Evolutionary conservation across 2,888 invertebrate genomes (phyloP), one percentile per base, ranked within the genome.

Genomic region (Elmis aenea): DNA sequence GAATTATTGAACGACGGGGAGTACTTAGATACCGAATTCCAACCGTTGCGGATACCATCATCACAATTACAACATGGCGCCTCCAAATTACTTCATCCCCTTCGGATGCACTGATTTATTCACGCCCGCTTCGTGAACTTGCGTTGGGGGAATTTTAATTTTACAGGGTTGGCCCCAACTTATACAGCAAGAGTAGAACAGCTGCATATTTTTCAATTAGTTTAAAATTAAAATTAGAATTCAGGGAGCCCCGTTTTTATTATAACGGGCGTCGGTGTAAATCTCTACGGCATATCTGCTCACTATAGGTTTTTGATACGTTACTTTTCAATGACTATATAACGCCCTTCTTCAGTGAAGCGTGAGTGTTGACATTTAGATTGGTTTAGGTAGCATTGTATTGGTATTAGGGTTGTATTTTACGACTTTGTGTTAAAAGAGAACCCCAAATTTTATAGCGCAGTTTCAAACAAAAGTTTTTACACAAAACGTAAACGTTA

Each of bases 1-100:
- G 61, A 57, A 61, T 62, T 63, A 62, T 63, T 59, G 61, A 63
- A 60, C 61, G 59, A 61, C 58, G 55, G 63, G 61, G 59, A 52
- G 48, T 46, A 48, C 42, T 50, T 47, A 45, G 48, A 45, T 46
- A 41, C 54, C 51, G 51, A 54, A 51, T 53, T 52, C 45, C 50
- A 47, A 52, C 51, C 50, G 50, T 51, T 51, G 46, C 47, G 41
- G 41, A 38, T 33, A 45, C 47, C 35, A 42, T 42, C 49, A 45
- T 42, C 43, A 54, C 59, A 60, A 61, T 61, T 60, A 60, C 59
- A 60, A 59, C 54, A 59, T 59, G 59, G 59, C 60, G 55, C 54
- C 58, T 46, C 48, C 46, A 46, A 48, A 48, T 48, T 48, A 46
- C 42, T 42, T 39, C 42, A 46, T 44, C 43, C 51, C 42, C 47